These are phyloP conservation scores for Gallinago stenura DNA, from an alignment of 2,797 vertebrate species.

Conservation along the genomic window DNA sequence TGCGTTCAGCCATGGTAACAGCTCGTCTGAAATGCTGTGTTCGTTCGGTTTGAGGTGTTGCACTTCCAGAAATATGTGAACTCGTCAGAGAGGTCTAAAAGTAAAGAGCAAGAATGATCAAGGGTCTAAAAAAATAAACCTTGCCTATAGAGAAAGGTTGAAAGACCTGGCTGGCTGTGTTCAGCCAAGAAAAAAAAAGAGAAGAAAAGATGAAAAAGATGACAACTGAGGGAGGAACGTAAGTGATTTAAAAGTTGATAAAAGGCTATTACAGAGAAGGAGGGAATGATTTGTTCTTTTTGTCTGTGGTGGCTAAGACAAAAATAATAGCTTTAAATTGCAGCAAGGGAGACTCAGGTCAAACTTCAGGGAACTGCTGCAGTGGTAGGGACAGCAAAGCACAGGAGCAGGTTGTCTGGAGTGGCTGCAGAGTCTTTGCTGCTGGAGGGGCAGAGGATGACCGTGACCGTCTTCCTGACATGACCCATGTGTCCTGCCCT, in stretches of 20 bases:
- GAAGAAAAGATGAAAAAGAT: background rate
- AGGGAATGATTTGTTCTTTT: slow-evolving; percentile 68
- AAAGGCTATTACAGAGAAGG: slow-evolving; percentile 51
- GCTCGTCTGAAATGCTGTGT: background rate
- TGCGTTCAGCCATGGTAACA: background rate
- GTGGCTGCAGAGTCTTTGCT: background rate
- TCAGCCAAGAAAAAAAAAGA: background rate
- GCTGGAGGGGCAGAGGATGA: background rate
- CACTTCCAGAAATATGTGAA: background rate
- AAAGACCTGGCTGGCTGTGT: background rate
- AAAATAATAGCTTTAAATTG: slow-evolving; percentile 65
- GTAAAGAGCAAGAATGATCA: slow-evolving; percentile 39
- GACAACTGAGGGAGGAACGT: slow-evolving; percentile 12
- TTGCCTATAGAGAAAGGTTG: slow-evolving; percentile 5
- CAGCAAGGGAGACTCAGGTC: slow-evolving; percentile 39
- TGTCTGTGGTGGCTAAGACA: slow-evolving; percentile 52
- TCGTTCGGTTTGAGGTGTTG: background rate
- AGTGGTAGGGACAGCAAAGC: background rate
- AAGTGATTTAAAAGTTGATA: slow-evolving; percentile 69
- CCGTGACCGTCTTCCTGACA: background rate
- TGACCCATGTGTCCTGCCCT: background rate
- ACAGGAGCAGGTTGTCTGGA: background rate
- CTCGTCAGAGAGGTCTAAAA: slow-evolving; percentile 15
- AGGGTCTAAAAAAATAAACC: background rate
- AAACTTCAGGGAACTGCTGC: slow-evolving; percentile 17